phyloP scores from a whole-genome alignment of 2,888 invertebrate genomes.

The Tenthredo livida region DNA sequence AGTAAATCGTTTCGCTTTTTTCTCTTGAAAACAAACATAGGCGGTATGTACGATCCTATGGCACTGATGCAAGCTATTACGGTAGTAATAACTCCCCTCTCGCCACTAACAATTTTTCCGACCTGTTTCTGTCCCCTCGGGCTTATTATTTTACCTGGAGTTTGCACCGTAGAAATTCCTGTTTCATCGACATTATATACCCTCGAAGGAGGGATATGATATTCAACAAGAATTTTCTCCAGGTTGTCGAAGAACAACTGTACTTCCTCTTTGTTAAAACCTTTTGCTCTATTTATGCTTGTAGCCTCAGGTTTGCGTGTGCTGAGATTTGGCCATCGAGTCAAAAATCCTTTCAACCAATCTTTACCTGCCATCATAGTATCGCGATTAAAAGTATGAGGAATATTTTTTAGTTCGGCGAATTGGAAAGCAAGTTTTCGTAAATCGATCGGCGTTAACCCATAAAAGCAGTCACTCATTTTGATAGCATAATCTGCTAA shows the following conservation, averaged over 20 bases:
- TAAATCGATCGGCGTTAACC: conserved; percentile 55
- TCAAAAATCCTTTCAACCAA: conserved; percentile 51
- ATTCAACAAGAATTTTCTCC: conserved; percentile 35
- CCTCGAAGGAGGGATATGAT: conserved; percentile 40
- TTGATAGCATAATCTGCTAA: conserved; percentile 60
- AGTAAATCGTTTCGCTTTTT: conserved; percentile 37
- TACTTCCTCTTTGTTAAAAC: conserved; percentile 58
- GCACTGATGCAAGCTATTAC: background rate
- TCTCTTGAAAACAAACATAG: conserved; percentile 48
- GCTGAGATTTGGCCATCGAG: conserved; percentile 57
- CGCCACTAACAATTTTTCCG: background rate
- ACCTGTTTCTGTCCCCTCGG: conserved; percentile 3
- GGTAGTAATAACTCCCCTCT: conserved; percentile 7
- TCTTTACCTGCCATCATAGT: conserved; percentile 53
- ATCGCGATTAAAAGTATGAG: conserved; percentile 58
- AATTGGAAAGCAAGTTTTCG: conserved; percentile 54
- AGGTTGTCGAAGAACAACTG: conserved; percentile 45
- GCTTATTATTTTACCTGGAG: conserved; percentile 56
- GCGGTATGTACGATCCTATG: conserved; percentile 48
- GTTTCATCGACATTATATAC: conserved; percentile 58
- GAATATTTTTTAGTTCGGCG: conserved; percentile 56
- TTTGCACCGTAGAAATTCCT: conserved; percentile 52
- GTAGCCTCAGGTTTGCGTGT: conserved; percentile 59
- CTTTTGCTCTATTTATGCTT: conserved; percentile 52
- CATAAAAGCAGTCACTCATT: conserved; percentile 62